phyloP scores from a whole-genome alignment of 2,797 vertebrate genomes.

The Meda fulgida region DNA sequence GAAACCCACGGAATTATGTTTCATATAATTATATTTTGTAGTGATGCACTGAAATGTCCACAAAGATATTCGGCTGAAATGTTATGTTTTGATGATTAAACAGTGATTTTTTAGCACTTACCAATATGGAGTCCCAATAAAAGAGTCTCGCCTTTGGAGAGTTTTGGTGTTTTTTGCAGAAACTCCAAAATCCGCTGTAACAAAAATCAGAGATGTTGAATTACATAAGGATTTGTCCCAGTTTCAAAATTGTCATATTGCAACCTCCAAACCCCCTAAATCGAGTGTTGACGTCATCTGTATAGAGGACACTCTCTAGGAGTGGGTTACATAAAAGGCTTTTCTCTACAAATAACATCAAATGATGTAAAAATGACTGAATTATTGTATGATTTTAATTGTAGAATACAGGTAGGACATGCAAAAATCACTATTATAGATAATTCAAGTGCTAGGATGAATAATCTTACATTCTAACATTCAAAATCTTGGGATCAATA shows the following conservation, averaged over 20 bases:
- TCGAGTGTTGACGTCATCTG: no score
- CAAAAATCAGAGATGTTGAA: slow-evolving; percentile 8
- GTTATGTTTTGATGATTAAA: neutral
- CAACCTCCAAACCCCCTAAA: neutral
- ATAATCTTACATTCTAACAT: no score
- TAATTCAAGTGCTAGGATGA: no score
- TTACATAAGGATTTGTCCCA: neutral
- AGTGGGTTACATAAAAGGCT: no score
- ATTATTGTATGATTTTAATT: no score
- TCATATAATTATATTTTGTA: neutral
- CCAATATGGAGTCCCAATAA: slow-evolving; percentile 98
- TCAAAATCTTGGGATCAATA: neutral
- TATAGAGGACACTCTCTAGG: no score
- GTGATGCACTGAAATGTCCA: neutral
- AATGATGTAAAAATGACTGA: neutral
- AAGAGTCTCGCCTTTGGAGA: slow-evolving; percentile 83
- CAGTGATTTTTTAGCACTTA: slow-evolving; percentile 71
- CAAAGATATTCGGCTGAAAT: neutral
- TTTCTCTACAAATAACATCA: neutral
- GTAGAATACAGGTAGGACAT: no score
- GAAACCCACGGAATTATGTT: neutral
- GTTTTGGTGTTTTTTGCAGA: slow-evolving; percentile 92
- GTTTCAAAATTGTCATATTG: neutral
- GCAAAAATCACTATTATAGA: no score
- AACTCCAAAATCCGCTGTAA: slow-evolving; percentile 94